phyloP scores from a whole-genome alignment of 2,113 vertebrate species.

The Psilopogon haemacephalus region DNA sequence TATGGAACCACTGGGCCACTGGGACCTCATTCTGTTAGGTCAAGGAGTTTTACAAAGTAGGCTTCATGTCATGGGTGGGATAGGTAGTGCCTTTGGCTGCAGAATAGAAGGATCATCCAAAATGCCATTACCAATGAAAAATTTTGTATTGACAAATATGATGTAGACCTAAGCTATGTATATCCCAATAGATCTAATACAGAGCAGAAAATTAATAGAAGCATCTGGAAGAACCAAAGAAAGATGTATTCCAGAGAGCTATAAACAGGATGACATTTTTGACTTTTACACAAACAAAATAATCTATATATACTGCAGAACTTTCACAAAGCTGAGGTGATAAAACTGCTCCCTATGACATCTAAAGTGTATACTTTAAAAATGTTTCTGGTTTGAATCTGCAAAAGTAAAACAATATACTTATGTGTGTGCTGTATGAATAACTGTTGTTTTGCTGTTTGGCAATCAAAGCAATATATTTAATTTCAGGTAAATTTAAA shows the following conservation, averaged over 20 bases:
- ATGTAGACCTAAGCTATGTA: background rate
- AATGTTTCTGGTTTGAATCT: background rate
- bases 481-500: background rate
- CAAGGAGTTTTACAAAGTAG: background rate
- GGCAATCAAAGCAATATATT: background rate
- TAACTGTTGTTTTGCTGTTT: background rate
- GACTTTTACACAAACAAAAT: background rate
- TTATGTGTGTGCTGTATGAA: background rate
- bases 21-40: background rate
- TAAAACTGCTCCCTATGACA: background rate
- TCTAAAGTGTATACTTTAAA: background rate
- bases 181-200: background rate
- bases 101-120: background rate
- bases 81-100: background rate
- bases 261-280: background rate
- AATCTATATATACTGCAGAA: background rate
- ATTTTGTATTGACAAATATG: background rate
- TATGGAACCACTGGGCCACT: background rate
- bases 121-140: background rate
- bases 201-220: background rate
- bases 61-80: background rate
- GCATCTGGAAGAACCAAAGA: background rate
- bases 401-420: background rate
- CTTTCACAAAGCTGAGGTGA: background rate
- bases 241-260: background rate